Base-by-base conservation (phyloP, 2,113 vertebrate genomes). In the Syngnathus floridae region DNA sequence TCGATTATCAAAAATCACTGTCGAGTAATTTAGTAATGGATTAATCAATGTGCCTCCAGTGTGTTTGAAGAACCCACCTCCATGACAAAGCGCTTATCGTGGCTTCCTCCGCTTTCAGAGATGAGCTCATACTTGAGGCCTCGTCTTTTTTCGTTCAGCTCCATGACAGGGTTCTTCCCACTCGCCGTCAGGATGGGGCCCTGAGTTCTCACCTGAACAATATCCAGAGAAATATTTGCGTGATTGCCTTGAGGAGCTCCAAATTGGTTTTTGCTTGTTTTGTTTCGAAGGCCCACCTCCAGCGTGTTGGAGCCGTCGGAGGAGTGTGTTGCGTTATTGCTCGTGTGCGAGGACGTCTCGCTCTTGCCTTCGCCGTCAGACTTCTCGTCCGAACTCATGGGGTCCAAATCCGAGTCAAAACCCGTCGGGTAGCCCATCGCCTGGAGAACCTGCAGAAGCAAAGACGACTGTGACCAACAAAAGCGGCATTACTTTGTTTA, bases 101-200 rank as follows among this genome's bases (percentile, higher is more conserved):
- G 96, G 88, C 97, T 99, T 70, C 95, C 97, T 7, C 97, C 97
- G 0, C 95, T 97, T 83, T 99, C 97, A 0, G 97, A 99, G 88
- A 98, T 97, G 74, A 99, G 94, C 84, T 99, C 97, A 0, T 99
- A 99, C 73, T 99, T 99, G 76, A 99, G 93, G 52, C 97, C 97
- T 84, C 97, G 88, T 71, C 97, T 91, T 88, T 99, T 99, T 78
- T 99, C 97, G 70, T 99, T 99, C 31, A 99, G 93, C 88, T 99
- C 97, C 97, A 99, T 99, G 73, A 99, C 96, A 0, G 97, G 97
- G 81, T 99, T 99, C 90, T 99, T 99, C 73, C 97, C 97, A 64
- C 96, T 98, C 22, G 96, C 96, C 56, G 97, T 99, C 84, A 99
- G 93, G 69, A 99, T 98, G 76, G 96, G 97, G 87, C 97, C 97